Evolutionary conservation across 2,113 vertebrate species (phyloP), one percentile per base, ranked within the genome.

Genomic region (Plectropomus leopardus): DNA sequence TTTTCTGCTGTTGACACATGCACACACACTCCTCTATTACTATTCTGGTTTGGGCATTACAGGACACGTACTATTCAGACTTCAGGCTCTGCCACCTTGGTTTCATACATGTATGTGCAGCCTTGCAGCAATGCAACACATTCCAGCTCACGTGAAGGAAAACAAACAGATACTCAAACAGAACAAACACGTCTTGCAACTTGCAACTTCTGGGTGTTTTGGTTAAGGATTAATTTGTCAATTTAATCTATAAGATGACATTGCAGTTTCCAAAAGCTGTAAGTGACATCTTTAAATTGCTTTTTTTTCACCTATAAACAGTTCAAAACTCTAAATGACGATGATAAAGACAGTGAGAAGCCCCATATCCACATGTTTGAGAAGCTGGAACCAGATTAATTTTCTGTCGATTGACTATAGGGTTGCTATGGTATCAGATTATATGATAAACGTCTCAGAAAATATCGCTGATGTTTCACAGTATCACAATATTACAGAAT

Each of bases 51-150:
- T n/a, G 76, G 50, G 53, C 15, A 75, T 76, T 70, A 89, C 78
- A 90, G 79, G 70, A 70, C 64, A 68, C 78, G 53, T 24, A 78
- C 83, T 88, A 83, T 86, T 86, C 72, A 76, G 17, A 76, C 51
- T 14, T 21, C 17, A 10, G 28, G 40, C 72, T 65, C 55, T 59
- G 76, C 75, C 75, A 70, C 77, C 63, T 76, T 60, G 30, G 72
- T 78, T 85, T 69, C 36, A 71, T 47, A 50, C 50, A 54, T 53
- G 57, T 6, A 73, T 23, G 61, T 60, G 48, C 1, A 30, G 63
- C 34, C 19, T 23, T 47, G 50, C 42, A 57, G 50, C 17, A 15
- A n/a, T n/a, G n/a, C 26, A 50, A 80, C 80, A 65, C 76, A 78
- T 58, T 36, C 36, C 58, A 61, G 17, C 48, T 60, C 53, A 73